Percentiles rank a stretch among this genome's conserved stretches.
Evolutionary conservation across 1,140 invertebrate species (phyloP).

Genomic region (Zaprionus capensis): DNA sequence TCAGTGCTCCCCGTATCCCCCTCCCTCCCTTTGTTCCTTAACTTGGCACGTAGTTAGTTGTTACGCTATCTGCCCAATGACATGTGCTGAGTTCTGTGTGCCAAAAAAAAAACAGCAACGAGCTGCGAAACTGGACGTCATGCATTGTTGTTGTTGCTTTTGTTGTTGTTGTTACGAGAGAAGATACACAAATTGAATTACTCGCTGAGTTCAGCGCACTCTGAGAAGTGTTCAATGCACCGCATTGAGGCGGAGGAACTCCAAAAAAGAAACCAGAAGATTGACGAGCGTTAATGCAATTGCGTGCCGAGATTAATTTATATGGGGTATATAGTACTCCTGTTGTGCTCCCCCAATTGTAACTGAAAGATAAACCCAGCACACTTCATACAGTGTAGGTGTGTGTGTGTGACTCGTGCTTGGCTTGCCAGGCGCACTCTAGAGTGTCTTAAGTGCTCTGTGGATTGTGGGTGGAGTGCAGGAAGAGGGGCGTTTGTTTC

Average conservation of each 20-base stretch:
- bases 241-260: conserved; percentile 32
- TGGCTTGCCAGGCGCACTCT: not conserved
- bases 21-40: not conserved
- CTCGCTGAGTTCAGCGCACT: conserved; percentile 70
- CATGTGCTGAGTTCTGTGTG: conserved; percentile 67
- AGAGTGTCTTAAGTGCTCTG: conserved; percentile 12
- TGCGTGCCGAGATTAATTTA: conserved; percentile 71
- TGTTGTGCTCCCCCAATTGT: conserved; percentile 32
- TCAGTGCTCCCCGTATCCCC: not conserved
- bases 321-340: conserved; percentile 51
- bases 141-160: conserved; percentile 63
- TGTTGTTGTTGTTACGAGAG: conserved; percentile 43
- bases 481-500: not conserved
- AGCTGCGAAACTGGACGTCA: conserved; percentile 52
- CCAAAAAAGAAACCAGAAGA: conserved; percentile 16
- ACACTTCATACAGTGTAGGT: conserved; percentile 7
- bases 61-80: conserved; percentile 69
- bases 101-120: conserved; percentile 54
- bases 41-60: conserved; percentile 61
- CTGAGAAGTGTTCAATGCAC: conserved; percentile 69
- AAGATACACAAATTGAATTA: conserved; percentile 56
- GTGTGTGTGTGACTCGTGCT: not conserved
- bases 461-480: not conserved
- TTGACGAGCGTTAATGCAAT: conserved; percentile 50
- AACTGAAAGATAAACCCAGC: conserved; percentile 58